Base-by-base conservation (phyloP, 2,797 vertebrate species). In the Margarornis squamiger region DNA sequence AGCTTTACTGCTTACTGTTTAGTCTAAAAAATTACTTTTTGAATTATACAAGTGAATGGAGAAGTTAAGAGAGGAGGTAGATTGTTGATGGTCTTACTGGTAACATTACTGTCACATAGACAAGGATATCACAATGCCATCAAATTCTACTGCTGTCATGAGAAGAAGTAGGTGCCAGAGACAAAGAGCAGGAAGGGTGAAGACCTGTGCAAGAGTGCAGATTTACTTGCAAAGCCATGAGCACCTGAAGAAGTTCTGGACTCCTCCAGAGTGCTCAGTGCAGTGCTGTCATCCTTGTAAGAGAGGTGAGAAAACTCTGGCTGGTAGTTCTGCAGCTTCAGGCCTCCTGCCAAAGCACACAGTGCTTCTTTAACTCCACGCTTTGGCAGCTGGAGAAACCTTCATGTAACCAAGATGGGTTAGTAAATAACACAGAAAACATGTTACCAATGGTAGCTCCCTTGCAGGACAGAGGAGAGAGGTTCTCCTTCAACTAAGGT, bases 231-330 rank as follows among this genome's bases (percentile, higher is more conserved):
- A 90, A 12, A 70, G 79, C 39, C 38, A 10, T 1, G 7, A 85
- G 34, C 34, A 55, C 12, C 20, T 85, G 23, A 79, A 65, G 79
- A 57, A 58, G 22, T 75, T 88, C 15, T 34, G 41, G 65, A 34
- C 34, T 95, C 39, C 24, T 81, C 30, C 46, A 29, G 75, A 73
- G 51, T 20, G 45, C 55, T 94, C 43, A 52, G 5, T 58, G 77
- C 7, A 16, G 36, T 62, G 57, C 45, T 90, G 7, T 68, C 48
- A 66, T 89, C 58, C 24, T 34, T 83, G 45, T 72, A 39, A 62
- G 73, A 76, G 51, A 95, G 80, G 75, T 93, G 94, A 83, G 89
- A 67, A 76, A 63, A 39, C 54, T 62, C 26, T 87, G 70, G 19
- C 73, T 72, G 57, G 68, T 71, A 32, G 41, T 23, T 85, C 23